Base-by-base conservation (phyloP, 2,888 invertebrate genomes). In the Drosophila pegasa region DNA sequence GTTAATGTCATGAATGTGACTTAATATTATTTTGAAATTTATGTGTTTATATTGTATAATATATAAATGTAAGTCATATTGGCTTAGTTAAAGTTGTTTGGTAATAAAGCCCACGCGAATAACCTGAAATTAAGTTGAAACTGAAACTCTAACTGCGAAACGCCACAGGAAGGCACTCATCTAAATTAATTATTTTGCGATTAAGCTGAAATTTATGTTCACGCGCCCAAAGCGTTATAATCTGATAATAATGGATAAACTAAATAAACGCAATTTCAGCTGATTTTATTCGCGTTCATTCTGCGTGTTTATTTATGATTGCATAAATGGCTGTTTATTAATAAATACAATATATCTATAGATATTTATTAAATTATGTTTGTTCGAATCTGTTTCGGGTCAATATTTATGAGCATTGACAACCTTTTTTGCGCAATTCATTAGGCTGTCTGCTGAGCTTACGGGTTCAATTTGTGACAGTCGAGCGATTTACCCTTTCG, bases 341-440 rank as follows among this genome's bases (percentile, higher is more conserved):
- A 50, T 52, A 45, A 50, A 40, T 35, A 35, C n/a, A 4, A 10
- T 27, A 16, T 45, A 16, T 43, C n/a, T n/a, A 9, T 7, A 25
- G 47, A 18, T 25, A 25, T 41, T 45, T 45, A 14, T 52, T 56
- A 41, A 10, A 16, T 40, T 45, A 29, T 35, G 38, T 71, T 45
- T 71, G 33, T 29, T 54, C 29, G 27, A 45, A 45, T 45, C 45
- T 31, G 0, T 35, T 59, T 48, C 38, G 47, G 37, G 56, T 41
- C 57, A 61, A 48, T 61, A 56, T 62, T 71, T 55, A 71, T 60
- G 48, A 10, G 48, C 12, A 50, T 48, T 38, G 25, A 29, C 33
- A 74, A 63, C 60, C 74, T 48, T 77, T 77, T 76, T 59, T 67
- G 31, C 9, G 29, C 58, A 71, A 71, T 67, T 78, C 63, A 76